A percentile compares a stretch with the other conserved stretches of the same genome.
phyloP scores from a whole-genome alignment of 2,797 vertebrate genomes.

The Passerculus sandwichensis region DNA sequence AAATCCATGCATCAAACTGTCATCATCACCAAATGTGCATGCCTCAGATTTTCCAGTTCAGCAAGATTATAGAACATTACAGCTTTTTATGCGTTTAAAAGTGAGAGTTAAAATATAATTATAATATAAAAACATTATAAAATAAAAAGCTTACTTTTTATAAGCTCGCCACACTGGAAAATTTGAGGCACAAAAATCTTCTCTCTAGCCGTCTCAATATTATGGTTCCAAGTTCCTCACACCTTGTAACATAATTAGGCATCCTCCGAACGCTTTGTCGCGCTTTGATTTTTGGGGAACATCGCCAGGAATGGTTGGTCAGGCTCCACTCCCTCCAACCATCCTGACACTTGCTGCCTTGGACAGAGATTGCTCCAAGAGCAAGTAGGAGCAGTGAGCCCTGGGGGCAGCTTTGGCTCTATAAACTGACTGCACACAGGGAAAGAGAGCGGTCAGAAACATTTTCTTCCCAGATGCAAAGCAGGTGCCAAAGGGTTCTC shows the following conservation, averaged over 20 bases:
- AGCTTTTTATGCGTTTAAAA: slow-evolving; percentile 18
- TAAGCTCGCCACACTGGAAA: slow-evolving; percentile 49
- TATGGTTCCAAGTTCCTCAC: slow-evolving; percentile 43
- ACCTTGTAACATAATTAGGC: slow-evolving; percentile 53
- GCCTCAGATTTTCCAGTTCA: slow-evolving; percentile 67
- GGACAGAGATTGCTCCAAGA: not conserved
- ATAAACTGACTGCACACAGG: not conserved
- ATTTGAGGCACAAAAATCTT: slow-evolving; percentile 47
- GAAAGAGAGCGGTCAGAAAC: slow-evolving; percentile 2
- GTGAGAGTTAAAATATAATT: slow-evolving; percentile 56
- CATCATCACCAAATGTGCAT: slow-evolving; percentile 17
- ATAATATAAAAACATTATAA: slow-evolving; percentile 51
- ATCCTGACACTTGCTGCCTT: not conserved
- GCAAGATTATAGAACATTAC: slow-evolving; percentile 33
- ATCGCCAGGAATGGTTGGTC: not conserved
- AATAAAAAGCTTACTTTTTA: slow-evolving; percentile 57
- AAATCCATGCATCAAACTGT: slow-evolving; percentile 55
- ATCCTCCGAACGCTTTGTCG: not conserved
- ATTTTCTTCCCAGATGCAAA: slow-evolving; percentile 45
- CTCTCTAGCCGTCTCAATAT: not conserved
- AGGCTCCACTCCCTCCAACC: not conserved
- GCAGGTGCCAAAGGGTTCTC: slow-evolving; percentile 44
- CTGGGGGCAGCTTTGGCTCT: slow-evolving; percentile 47
- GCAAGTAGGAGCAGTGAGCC: not conserved
- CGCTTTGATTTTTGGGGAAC: not conserved